Percentiles rank a stretch among this genome's conserved stretches.
Conservation (phyloP, 2,113 vertebrate genomes). For the Prionailurus viverrinus region DNA sequence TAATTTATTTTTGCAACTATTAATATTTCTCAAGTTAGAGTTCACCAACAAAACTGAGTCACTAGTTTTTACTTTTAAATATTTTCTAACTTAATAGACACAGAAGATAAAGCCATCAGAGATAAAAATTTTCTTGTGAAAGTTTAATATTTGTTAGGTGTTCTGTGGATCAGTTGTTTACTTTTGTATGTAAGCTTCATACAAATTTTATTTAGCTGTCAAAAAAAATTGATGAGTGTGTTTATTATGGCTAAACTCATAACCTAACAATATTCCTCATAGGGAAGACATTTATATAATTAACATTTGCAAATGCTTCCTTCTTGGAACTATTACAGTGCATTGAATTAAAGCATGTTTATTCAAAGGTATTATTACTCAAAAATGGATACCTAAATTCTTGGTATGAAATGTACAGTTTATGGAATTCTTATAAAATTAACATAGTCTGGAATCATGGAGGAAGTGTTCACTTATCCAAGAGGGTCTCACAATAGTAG, state of each 20-base stretch:
- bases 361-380: constrained; percentile 51
- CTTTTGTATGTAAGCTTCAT: constrained; percentile 61
- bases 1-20: constrained; percentile 62
- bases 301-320: constrained; percentile 15
- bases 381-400: not conserved
- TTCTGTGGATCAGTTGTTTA: constrained; percentile 49
- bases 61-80: constrained; percentile 63
- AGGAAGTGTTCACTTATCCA: constrained; percentile 19
- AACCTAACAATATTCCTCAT: not conserved
- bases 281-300: constrained; percentile 3
- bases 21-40: constrained; percentile 45
- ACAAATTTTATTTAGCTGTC: constrained; percentile 60
- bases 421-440: constrained; percentile 40
- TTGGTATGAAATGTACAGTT: not conserved
- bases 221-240: constrained; percentile 46
- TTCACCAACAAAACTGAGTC: constrained; percentile 52
- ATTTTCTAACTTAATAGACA: constrained; percentile 51
- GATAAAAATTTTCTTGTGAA: constrained; percentile 55
- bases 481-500: constrained; percentile 19
- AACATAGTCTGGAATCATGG: not conserved
- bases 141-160: constrained; percentile 56
- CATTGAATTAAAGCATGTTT: constrained; percentile 46
- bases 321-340: constrained; percentile 20
- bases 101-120: constrained; percentile 48
- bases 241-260: not conserved